Evolutionary conservation across 2,113 vertebrate species (phyloP).

Genomic region (Ctenomys sociabilis): DNA sequence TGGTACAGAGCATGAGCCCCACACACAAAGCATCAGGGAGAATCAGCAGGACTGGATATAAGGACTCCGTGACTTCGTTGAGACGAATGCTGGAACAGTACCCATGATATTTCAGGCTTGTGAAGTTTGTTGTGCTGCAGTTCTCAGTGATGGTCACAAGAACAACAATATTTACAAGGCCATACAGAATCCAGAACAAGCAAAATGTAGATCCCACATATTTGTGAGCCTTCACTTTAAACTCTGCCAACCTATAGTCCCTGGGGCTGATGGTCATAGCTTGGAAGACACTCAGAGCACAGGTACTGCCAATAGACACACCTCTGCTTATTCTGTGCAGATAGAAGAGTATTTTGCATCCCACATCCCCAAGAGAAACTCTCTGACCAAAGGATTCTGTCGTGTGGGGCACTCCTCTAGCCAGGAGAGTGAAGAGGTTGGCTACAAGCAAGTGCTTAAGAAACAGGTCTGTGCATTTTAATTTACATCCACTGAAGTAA

Average conservation of each 20-base stretch:
- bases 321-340: not conserved
- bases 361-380: not conserved
- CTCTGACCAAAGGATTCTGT: not conserved
- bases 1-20: not conserved
- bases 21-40: not conserved
- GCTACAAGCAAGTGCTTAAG: not conserved
- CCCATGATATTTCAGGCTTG: not conserved
- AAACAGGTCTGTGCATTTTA: not conserved
- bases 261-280: not conserved
- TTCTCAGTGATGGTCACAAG: not conserved
- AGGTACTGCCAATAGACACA: not conserved
- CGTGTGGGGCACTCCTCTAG: not conserved
- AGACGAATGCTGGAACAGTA: not conserved
- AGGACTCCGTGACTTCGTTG: not conserved
- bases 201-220: not conserved
- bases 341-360: not conserved
- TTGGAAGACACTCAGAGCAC: not conserved
- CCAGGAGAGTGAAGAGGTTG: not conserved
- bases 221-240: not conserved
- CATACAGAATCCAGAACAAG: not conserved
- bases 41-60: accelerated
- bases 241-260: not conserved
- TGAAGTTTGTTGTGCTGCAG: accelerated
- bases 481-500: accelerated
- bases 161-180: not conserved